These are phyloP conservation scores for Microctonus aethiopoides DNA, from an alignment of 2,888 invertebrate genomes.

Conservation along the genomic window DNA sequence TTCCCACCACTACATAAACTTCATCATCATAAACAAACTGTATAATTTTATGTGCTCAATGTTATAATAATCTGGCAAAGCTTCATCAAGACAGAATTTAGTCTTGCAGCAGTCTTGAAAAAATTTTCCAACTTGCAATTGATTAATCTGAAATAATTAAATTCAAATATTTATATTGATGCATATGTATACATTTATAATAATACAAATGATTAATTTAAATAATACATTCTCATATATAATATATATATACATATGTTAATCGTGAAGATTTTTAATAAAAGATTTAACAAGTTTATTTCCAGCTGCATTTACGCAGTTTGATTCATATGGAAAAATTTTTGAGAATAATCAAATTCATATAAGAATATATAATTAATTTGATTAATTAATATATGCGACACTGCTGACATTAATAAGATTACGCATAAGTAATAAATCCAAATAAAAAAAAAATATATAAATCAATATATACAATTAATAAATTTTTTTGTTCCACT, in stretches of 20 bases:
- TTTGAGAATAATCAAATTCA: neutral
- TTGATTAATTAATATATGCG: too few species aligned
- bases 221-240: neutral
- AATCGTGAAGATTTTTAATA: neutral
- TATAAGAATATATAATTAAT: neutral
- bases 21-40: neutral
- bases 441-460: too few species aligned
- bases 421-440: too few species aligned
- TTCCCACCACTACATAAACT: neutral
- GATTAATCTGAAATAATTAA: neutral
- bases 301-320: neutral
- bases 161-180: neutral
- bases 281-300: neutral
- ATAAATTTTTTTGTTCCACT: too few species aligned
- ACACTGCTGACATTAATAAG: too few species aligned
- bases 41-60: too few species aligned
- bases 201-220: too few species aligned
- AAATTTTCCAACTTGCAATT: neutral
- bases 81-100: neutral
- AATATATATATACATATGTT: neutral
- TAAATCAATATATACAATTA: too few species aligned
- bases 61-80: neutral
- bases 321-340: neutral
- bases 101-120: neutral
- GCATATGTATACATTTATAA: too few species aligned